A percentile compares a stretch with the other conserved stretches of the same genome.
Evolutionary conservation across 2,888 invertebrate species (phyloP).

Genomic region (Eumacrocentrus americanus): DNA sequence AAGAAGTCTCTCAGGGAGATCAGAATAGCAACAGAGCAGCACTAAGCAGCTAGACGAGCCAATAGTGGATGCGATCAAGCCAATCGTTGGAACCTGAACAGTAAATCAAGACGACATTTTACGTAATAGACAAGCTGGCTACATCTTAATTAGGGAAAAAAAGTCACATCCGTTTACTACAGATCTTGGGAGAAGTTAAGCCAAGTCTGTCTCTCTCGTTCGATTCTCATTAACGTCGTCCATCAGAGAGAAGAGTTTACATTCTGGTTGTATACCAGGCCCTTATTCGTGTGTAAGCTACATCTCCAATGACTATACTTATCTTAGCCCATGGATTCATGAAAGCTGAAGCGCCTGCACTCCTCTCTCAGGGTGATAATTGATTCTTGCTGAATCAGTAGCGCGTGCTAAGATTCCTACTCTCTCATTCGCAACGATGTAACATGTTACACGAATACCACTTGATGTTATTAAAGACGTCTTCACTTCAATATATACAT

Average conservation of each 20-base stretch:
- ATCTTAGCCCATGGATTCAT: constrained; percentile 42
- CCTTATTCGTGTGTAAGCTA: constrained; percentile 1
- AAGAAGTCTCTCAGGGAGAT: background rate
- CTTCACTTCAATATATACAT: background rate
- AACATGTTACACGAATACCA: no score
- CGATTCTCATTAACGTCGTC: constrained; percentile 49
- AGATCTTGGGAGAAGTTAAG: constrained; percentile 47
- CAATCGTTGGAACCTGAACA: constrained; percentile 33
- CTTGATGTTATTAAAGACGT: no score
- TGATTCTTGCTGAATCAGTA: constrained; percentile 27
- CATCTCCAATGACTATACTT: constrained; percentile 38
- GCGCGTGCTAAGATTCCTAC: constrained; percentile 17
- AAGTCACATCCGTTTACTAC: constrained; percentile 44
- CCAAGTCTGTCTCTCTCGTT: constrained; percentile 39
- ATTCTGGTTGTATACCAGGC: no score
- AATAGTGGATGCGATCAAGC: no score
- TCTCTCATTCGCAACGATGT: background rate
- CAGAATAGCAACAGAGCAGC: no score
- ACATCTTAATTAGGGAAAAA: constrained; percentile 50
- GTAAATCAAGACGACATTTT: constrained; percentile 50
- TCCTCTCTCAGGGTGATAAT: constrained; percentile 31
- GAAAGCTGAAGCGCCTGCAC: constrained; percentile 38
- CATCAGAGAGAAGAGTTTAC: constrained; percentile 21
- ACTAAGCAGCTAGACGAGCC: no score
- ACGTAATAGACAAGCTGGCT: constrained; percentile 48